Percentiles rank a stretch among this genome's conserved stretches.
These are phyloP conservation scores for Synergus umbraculus DNA, from an alignment of 2,888 invertebrate species.

Conservation along the genomic window DNA sequence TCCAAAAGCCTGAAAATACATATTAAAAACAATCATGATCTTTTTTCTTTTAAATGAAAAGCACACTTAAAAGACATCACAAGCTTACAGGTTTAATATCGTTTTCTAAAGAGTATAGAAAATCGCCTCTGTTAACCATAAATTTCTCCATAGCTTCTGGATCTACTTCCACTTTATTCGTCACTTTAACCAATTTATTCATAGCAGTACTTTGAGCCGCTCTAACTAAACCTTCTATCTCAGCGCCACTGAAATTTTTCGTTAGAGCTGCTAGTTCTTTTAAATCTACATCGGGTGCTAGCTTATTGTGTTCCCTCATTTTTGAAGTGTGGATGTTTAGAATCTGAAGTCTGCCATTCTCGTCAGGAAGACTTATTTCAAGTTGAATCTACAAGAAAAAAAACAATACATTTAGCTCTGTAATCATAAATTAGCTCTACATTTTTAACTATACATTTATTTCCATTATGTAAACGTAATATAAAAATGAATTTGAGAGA, in stretches of 20 bases:
- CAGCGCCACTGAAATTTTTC: slow-evolving; percentile 88
- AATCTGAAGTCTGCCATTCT: slow-evolving; percentile 95
- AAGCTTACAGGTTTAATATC: slow-evolving; percentile 78
- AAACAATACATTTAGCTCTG: slow-evolving; percentile 16
- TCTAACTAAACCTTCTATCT: slow-evolving; percentile 86
- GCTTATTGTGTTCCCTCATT: slow-evolving; percentile 95
- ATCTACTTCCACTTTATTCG: slow-evolving; percentile 83
- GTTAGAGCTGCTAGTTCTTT: slow-evolving; percentile 82
- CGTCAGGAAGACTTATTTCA: slow-evolving; percentile 97
- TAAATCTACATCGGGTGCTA: slow-evolving; percentile 90
- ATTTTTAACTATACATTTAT: slow-evolving; percentile 22
- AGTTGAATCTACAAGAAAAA: slow-evolving; percentile 84
- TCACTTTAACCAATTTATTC: slow-evolving; percentile 85
- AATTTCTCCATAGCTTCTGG: slow-evolving; percentile 85
- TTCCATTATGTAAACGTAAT: neutral
- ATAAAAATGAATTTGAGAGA: slow-evolving; percentile 14
- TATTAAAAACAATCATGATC: neutral
- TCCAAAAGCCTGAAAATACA: slow-evolving; percentile 90
- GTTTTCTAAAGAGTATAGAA: slow-evolving; percentile 84
- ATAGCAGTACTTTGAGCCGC: slow-evolving; percentile 88
- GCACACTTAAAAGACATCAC: neutral
- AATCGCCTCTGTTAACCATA: slow-evolving; percentile 81
- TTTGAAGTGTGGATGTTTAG: slow-evolving; percentile 96
- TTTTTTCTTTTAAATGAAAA: neutral
- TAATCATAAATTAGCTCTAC: neutral